Base-by-base conservation (phyloP, 2,797 vertebrate species). In the Bradypus variegatus region DNA sequence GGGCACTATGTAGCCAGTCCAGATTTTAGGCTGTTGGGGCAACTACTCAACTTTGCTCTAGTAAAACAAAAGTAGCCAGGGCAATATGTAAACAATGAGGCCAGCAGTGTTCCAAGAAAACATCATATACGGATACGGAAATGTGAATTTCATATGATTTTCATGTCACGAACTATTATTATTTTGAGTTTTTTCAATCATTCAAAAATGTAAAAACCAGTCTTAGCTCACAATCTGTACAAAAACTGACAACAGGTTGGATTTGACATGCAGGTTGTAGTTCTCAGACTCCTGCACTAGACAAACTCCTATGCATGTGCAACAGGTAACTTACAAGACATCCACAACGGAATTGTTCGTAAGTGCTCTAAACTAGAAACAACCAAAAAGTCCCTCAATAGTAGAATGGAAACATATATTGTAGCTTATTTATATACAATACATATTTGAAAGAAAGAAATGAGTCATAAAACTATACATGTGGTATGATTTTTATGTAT, bases 401-500 rank as follows among this genome's bases (percentile, higher is more conserved):
- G 75, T 62, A 82, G 45, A 94, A 76, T 15, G 29, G 82, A 70
- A 88, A 90, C 79, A 81, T 88, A 48, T 19, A 60, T n/a, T 48
- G 18, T 31, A 29, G 13, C 70, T 90, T 91, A 85, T 81, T 81
- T 84, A 90, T 62, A 70, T 4, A 88, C 21, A 84, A 80, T 82
- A 62, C 73, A 88, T 29, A 72, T 55, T 14, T 91, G 58, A 84
- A 95, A 92, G 83, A 92, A 83, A 89, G 84, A 86, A 88, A 48
- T 18, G 69, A 94, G 75, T 86, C 91, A 70, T 76, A 84, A 92
- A 81, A 93, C 41, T 83, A 85, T 77, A 53, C n/a, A 75, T 45
- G n/a, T 33, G 72, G 70, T 62, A 76, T 84, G 80, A 73, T 65
- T 96, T 45, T 92, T 91, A 91, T 77, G 94, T 92, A 67, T 50